Conservation (phyloP, 37 sponge, comb jelly and placozoan genomes). For the Cliona cf. orientalis region DNA sequence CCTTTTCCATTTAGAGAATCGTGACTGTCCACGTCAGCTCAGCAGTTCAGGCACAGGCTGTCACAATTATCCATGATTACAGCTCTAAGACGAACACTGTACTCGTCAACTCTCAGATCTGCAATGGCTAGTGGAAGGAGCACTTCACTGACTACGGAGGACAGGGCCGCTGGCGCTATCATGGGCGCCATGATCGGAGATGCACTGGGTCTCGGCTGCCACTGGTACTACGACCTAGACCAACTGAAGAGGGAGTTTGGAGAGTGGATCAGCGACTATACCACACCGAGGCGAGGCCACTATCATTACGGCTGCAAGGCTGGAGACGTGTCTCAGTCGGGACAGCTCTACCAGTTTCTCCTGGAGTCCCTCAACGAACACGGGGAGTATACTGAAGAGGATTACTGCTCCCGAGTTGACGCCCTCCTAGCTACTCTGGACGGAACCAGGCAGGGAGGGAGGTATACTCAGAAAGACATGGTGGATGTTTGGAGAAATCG, state of each 20-base stretch:
- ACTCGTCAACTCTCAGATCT: no score
- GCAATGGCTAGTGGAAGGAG: no score
- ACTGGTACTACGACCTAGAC: constrained; percentile 6
- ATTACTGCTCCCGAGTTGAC: not conserved
- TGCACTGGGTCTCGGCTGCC: not conserved
- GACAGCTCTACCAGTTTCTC: not conserved
- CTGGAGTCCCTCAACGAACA: constrained; percentile 1
- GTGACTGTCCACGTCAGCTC: no score
- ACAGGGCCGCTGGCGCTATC: constrained; percentile 8
- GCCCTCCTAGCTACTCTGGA: constrained; percentile 4
- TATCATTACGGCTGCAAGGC: constrained; percentile 19
- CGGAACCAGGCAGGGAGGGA: constrained; percentile 1
- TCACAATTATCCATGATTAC: no score
- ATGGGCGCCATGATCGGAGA: constrained; percentile 20
- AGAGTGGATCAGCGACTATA: constrained; percentile 1
- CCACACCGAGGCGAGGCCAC: not conserved
- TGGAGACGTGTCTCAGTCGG: constrained; percentile 2
- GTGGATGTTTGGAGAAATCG: not conserved
- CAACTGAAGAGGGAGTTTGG: not conserved
- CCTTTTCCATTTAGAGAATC: no score
- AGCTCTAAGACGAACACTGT: no score
- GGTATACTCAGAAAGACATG: constrained; percentile 8
- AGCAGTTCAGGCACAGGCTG: no score
- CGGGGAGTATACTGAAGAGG: constrained; percentile 1
- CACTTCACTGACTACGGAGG: no score